Conservation (phyloP, 2,888 invertebrate species). For the Cheilosia soror region DNA sequence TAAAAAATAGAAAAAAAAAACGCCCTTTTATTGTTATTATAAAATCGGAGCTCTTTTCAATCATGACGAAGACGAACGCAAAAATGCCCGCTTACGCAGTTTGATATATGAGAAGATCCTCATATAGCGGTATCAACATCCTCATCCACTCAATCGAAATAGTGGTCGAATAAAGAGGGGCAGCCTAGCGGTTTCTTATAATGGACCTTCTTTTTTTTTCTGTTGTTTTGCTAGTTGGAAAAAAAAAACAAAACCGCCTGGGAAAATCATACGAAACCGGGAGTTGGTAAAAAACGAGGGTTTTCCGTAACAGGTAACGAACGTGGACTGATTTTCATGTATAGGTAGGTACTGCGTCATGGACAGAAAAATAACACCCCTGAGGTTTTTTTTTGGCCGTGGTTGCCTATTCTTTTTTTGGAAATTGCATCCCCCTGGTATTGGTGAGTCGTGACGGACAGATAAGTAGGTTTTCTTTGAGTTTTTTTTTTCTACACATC, state of each 20-base stretch:
- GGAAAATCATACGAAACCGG: slow-evolving; percentile 61
- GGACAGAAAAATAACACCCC: slow-evolving; percentile 27
- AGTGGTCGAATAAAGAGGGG: slow-evolving; percentile 72
- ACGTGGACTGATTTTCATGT: slow-evolving; percentile 33
- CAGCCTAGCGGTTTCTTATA: slow-evolving; percentile 72
- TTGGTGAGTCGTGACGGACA: slow-evolving; percentile 11
- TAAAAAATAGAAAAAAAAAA: slow-evolving; percentile 12
- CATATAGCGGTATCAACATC: slow-evolving; percentile 75
- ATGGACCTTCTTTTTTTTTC: slow-evolving; percentile 66
- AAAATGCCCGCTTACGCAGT: slow-evolving; percentile 67
- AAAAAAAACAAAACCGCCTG: slow-evolving; percentile 47
- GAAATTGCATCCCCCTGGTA: slow-evolving; percentile 28
- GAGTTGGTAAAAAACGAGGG: slow-evolving; percentile 33
- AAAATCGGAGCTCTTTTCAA: slow-evolving; percentile 58
- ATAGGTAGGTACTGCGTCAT: slow-evolving; percentile 50
- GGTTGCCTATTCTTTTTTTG: slow-evolving; percentile 26
- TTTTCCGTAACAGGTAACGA: slow-evolving; percentile 64
- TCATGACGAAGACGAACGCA: slow-evolving; percentile 50
- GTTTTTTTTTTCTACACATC: neutral
- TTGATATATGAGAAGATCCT: slow-evolving; percentile 74
- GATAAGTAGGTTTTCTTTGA: neutral
- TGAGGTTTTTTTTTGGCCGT: slow-evolving; percentile 20
- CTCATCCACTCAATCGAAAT: slow-evolving; percentile 71
- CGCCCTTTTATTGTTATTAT: slow-evolving; percentile 53
- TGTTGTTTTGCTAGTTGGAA: slow-evolving; percentile 18